Evolutionary conservation across 1,140 invertebrate genomes (phyloP), one percentile per base, ranked within the genome.

Genomic region (Zaprionus ghesquierei): DNA sequence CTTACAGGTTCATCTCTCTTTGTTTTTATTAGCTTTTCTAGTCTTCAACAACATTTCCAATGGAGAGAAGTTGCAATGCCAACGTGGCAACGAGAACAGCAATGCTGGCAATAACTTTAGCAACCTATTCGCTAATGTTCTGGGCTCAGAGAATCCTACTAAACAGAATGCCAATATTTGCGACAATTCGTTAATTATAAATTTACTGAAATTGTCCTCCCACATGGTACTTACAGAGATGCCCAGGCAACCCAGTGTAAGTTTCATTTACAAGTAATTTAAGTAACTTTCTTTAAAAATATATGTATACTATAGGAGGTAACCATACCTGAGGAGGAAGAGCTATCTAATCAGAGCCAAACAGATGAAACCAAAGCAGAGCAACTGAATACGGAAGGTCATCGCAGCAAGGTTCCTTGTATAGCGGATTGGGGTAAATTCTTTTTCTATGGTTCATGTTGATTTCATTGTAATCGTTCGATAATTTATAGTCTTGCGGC

Each of bases 301-400:
- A 31, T 1, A 15, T 53, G 6, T 29, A 5, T 44, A 8, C 5
- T 54, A 10, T n/a, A 91, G 90, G 90, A 91, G 70, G 86, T 91
- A 15, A 81, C 90, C 2, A 91, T 91, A 58, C 90, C 90, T 12
- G 90, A 91, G 58, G 90, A 90, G 49, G 84, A 89, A 51, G 76
- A 91, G 56, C 74, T 90, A 12, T 89, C 92, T 1, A 93, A 92
- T 62, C 91, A 93, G 77, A 93, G 93, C 25, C 95, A 96, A 93
- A 97, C 96, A 0, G 96, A 97, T 82, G 96, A 97, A 91, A 96
- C 94, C 74, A 97, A 97, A 93, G 95, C 94, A 1, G 95, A 95
- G 31, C 95, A 95, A 78, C 93, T 94, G 35, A 93, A 94, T 38
- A 93, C 94, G 29, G 93, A 78, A 63, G 89, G 72, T 29, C 85